Base-by-base conservation (phyloP, 2,888 invertebrate genomes). In the Hartigia nigra region DNA sequence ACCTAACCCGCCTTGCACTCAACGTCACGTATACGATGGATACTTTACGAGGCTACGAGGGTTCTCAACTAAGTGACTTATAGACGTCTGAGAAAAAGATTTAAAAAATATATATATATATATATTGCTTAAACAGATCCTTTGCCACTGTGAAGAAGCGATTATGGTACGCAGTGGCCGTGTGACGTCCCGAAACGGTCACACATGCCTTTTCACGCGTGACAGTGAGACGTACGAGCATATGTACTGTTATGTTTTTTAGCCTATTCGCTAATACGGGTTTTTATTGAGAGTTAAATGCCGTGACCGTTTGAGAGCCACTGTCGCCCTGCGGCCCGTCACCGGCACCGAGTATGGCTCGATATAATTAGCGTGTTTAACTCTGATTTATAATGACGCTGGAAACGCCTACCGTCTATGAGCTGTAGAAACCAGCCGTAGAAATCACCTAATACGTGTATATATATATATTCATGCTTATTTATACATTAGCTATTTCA, bases 331-430 rank as follows among this genome's bases (percentile, higher is more conserved):
- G 77, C 77, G 80, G 80, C 81, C 82, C 81, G 80, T 81, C 74
- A 77, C 81, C 82, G 79, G 75, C 76, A 78, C 77, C 81, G 79
- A 81, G 82, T 80, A 81, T 80, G 85, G 84, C 83, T 85, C 86
- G 87, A 88, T 89, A 88, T 88, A 89, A 88, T 89, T 89, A 89
- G 88, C 88, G 88, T 87, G 87, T 89, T 89, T 88, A 89, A 88
- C 88, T 89, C 87, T 89, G 89, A 89, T 89, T 89, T 89, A 88
- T 88, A 88, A 88, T 88, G 88, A 88, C 88, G 87, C 86, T 87
- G 87, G 87, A 88, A 88, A 89, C 88, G 89, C 88, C 88, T 88
- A 88, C 88, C 86, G 87, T 84, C 85, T 86, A 84, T 84, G 86
- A 85, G 83, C 81, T 81, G 83, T 78, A 69, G 77, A 77, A 55